Evolutionary conservation across 2,888 invertebrate genomes (phyloP).

Genomic region (Caenorhabditis plicata): DNA sequence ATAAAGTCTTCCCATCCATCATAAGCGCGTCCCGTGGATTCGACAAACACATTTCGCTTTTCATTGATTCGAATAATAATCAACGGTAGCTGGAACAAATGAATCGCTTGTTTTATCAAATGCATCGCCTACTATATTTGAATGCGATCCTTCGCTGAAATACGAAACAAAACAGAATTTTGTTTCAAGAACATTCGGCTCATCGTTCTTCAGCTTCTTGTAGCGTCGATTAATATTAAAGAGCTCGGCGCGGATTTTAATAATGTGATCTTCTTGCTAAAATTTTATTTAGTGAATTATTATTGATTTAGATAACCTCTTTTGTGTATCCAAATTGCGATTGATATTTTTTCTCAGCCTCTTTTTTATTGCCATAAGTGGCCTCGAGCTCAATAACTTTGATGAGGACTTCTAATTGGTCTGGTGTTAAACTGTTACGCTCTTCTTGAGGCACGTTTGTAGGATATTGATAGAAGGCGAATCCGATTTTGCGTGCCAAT

Average conservation of each 20-base stretch:
- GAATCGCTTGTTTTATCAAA: neutral
- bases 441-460: slow-evolving; percentile 32
- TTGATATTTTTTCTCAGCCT: slow-evolving; percentile 14
- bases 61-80: slow-evolving; percentile 22
- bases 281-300: neutral
- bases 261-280: slow-evolving; percentile 32
- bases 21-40: slow-evolving; percentile 30
- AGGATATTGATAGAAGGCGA: slow-evolving; percentile 31
- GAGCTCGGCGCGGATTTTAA: slow-evolving; percentile 19
- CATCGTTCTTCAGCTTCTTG: slow-evolving; percentile 21
- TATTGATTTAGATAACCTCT: slow-evolving; percentile 7
- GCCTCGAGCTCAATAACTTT: slow-evolving; percentile 24
- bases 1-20: slow-evolving; percentile 37
- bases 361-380: slow-evolving; percentile 2
- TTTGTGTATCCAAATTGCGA: slow-evolving; percentile 31
- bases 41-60: slow-evolving; percentile 17
- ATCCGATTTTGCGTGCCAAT: slow-evolving; percentile 32
- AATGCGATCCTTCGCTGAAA: slow-evolving; percentile 30
- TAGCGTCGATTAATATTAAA: slow-evolving; percentile 29
- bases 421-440: slow-evolving; percentile 18
- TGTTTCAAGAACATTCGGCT: slow-evolving; percentile 22
- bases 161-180: slow-evolving; percentile 31
- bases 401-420: slow-evolving; percentile 26
- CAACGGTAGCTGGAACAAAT: slow-evolving; percentile 16
- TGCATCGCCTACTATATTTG: slow-evolving; percentile 14